Evolutionary conservation across 2,888 invertebrate genomes (phyloP), one percentile per base, ranked within the genome.

Genomic region (Spodoptera picta): DNA sequence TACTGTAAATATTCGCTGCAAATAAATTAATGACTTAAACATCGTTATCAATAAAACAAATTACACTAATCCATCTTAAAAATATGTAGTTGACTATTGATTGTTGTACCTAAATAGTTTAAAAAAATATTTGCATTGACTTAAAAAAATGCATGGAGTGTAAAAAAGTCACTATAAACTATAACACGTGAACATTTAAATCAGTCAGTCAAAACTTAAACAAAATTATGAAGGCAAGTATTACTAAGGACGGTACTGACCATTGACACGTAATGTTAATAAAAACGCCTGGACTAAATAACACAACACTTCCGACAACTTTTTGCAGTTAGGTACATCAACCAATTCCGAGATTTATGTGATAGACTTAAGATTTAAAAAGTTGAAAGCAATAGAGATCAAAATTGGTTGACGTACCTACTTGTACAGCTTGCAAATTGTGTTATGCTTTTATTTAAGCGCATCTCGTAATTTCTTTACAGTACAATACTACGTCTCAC

Each of bases 161-260:
- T 88, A 88, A 86, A 88, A 85, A 83, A 81, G 81, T 73, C 80
- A 82, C 82, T 83, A 86, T 78, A 84, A 84, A 82, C 83, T 83
- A 87, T 80, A 84, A 86, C 81, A 79, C 74, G 82, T 89, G 87
- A 87, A 88, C 87, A 88, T 89, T 84, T 85, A 90, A 89, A 91
- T 87, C 89, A 90, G 90, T 93, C 93, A 93, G 93, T 93, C 93
- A 90, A 90, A 92, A 87, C 83, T 87, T 88, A 88, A 83, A 81
- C 81, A 82, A 84, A 86, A 84, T 83, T 90, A 90, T 82, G 81
- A 89, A 90, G 92, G 93, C 93, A 93, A 92, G 92, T 91, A 89
- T 83, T 84, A 87, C 87, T 92, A 91, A 81, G 81, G 77, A 74
- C 69, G 65, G 12, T 57, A 58, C 54, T 66, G 75, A 50, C 14